phyloP scores from a whole-genome alignment of 2,113 vertebrate species.

The Psilopogon haemacephalus region DNA sequence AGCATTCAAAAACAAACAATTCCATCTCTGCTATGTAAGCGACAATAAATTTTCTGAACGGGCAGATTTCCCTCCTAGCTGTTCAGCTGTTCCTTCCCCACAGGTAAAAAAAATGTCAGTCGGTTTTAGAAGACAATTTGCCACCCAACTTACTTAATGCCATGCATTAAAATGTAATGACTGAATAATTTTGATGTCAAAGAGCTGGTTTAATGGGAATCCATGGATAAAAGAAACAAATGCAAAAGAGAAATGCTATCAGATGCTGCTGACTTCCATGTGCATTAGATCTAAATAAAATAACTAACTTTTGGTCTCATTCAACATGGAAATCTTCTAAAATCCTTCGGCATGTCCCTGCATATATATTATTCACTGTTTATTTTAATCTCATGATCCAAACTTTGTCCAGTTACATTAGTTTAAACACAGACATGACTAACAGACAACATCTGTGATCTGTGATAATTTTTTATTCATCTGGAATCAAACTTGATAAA shows the following conservation, averaged over 20 bases:
- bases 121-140: conserved; percentile 46
- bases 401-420: background rate
- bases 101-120: conserved; percentile 57
- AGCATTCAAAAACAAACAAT: conserved; percentile 61
- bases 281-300: conserved; percentile 5
- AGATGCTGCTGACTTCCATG: background rate
- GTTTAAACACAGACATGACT: background rate
- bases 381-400: background rate
- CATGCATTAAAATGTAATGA: conserved; percentile 46
- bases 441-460: background rate
- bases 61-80: conserved; percentile 57
- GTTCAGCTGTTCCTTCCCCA: conserved; percentile 60
- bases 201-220: background rate
- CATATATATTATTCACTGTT: background rate
- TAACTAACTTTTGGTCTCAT: background rate
- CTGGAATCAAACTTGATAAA: background rate
- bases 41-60: conserved; percentile 50
- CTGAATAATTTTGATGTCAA: conserved; percentile 34
- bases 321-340: background rate
- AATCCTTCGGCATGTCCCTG: background rate
- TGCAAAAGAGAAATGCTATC: background rate
- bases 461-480: background rate
- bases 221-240: conserved; percentile 7
- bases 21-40: background rate
- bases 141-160: conserved; percentile 47